Evolutionary conservation across 2,888 invertebrate genomes (phyloP).

Genomic region (Sarcophaga rosellei): DNA sequence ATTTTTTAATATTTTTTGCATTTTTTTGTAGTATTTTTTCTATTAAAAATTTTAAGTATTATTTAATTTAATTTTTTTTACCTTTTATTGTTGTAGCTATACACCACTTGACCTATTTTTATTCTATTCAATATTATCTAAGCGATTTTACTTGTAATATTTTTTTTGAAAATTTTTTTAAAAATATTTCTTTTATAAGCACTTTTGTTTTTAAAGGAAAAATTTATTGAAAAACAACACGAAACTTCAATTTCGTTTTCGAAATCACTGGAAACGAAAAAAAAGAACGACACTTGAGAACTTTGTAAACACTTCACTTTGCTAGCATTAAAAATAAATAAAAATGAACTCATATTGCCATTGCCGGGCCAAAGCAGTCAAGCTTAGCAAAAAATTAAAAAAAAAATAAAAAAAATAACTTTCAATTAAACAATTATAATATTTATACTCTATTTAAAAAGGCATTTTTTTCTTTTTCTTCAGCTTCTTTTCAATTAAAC

Average conservation of each 20-base stretch:
- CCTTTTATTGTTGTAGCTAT: constrained; percentile 30
- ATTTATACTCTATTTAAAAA: constrained; percentile 26
- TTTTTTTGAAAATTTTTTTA: neutral
- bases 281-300: constrained; percentile 46
- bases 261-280: neutral
- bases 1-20: neutral
- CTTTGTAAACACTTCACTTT: constrained; percentile 30
- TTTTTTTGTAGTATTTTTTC: too few relatives aligned
- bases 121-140: constrained; percentile 8
- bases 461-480: neutral
- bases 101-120: constrained; percentile 54
- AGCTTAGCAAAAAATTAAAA: constrained; percentile 3
- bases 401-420: constrained; percentile 1
- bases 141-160: constrained; percentile 52
- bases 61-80: constrained; percentile 6
- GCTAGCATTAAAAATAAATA: neutral
- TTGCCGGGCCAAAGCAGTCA: too few relatives aligned
- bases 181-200: constrained; percentile 11
- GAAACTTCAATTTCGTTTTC: constrained; percentile 47
- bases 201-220: constrained; percentile 32
- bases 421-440: constrained; percentile 49
- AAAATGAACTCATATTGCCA: constrained; percentile 7
- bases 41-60: too few relatives aligned
- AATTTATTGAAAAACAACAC: constrained; percentile 4
- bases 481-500: constrained; percentile 7